Evolutionary conservation across 2,888 invertebrate genomes (phyloP).

Genomic region (Nudaria mundana): DNA sequence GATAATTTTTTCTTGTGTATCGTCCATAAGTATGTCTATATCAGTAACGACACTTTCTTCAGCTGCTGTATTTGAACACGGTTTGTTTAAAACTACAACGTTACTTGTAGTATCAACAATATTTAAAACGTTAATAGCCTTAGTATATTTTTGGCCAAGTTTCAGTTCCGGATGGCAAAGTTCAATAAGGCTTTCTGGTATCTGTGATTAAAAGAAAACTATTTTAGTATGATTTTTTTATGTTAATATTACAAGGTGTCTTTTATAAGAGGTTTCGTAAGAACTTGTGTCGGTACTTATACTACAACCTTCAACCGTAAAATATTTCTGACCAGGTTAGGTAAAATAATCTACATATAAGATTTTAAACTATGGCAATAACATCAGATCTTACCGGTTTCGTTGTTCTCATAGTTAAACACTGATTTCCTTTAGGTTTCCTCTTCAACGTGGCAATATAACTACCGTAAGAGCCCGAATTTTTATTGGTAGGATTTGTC

Average conservation of each 20-base stretch:
- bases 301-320: no score
- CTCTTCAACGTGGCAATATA: constrained; percentile 25
- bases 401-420: constrained; percentile 32
- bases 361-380: neutral
- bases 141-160: constrained; percentile 13
- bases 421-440: constrained; percentile 28
- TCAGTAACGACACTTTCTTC: constrained; percentile 51
- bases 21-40: constrained; percentile 56
- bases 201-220: constrained; percentile 40
- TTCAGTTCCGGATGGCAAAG: constrained; percentile 45
- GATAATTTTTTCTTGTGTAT: constrained; percentile 51
- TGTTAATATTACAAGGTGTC: no score
- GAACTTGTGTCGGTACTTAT: no score
- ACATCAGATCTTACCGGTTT: constrained; percentile 47
- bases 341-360: no score
- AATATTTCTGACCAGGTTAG: no score
- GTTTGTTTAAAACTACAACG: constrained; percentile 6
- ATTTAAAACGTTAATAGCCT: neutral
- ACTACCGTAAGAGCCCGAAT: constrained; percentile 27
- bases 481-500: constrained; percentile 33
- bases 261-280: no score
- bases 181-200: constrained; percentile 54
- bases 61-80: constrained; percentile 37
- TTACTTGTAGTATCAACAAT: neutral
- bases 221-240: no score